Conservation (phyloP, 2,113 vertebrate genomes). For the Opisthocomus hoazin region DNA sequence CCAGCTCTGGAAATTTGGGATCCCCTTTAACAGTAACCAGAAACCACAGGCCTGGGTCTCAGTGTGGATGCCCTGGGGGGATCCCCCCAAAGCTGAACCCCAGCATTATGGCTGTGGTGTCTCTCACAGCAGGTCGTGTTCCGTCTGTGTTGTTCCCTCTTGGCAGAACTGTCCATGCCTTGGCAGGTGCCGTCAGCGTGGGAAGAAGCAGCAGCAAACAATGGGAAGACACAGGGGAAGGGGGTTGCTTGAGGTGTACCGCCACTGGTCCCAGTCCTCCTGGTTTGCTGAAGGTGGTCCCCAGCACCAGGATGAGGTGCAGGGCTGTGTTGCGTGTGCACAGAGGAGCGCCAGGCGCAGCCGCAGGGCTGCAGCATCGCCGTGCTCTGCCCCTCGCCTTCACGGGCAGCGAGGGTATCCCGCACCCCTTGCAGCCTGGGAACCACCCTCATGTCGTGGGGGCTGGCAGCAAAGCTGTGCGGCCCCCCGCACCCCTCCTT, state of each 20-base stretch:
- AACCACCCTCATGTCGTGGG: rapidly evolving
- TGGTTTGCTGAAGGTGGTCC: not conserved
- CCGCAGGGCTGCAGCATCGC: not conserved
- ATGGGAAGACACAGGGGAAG: not conserved
- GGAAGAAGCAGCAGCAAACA: not conserved
- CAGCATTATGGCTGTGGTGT: not conserved
- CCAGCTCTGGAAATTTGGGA: not conserved
- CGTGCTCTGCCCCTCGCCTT: rapidly evolving
- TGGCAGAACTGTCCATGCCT: not conserved
- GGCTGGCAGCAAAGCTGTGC: not conserved
- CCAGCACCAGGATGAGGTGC: no score
- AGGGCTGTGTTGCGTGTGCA: no score
- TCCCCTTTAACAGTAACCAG: not conserved
- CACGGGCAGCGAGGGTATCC: not conserved
- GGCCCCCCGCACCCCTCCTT: not conserved
- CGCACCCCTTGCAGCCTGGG: not conserved
- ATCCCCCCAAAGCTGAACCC: rapidly evolving
- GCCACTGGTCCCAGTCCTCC: not conserved
- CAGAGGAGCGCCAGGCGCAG: not conserved
- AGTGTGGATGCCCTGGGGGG: no score
- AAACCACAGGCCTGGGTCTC: not conserved
- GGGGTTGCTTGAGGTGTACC: not conserved
- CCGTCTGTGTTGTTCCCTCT: not conserved
- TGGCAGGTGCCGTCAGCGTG: not conserved
- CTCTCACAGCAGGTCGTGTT: not conserved